A percentile compares a stretch with the other conserved stretches of the same genome.
Conservation (phyloP, 2,797 vertebrate species). For the Myotis pilosus region DNA sequence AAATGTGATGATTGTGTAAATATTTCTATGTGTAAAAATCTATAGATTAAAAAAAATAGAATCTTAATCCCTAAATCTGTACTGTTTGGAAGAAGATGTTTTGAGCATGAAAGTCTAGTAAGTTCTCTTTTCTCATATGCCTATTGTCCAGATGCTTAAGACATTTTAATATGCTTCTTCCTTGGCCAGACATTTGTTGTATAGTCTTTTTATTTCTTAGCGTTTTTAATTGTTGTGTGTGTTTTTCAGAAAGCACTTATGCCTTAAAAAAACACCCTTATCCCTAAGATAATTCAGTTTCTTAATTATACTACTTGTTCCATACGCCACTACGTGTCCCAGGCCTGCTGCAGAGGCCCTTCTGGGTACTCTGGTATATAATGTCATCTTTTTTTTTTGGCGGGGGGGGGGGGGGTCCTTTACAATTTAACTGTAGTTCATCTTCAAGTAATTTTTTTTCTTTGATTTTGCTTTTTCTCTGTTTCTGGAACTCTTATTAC, state of each 20-base stretch:
- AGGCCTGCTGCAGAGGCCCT: not conserved
- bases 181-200: not conserved
- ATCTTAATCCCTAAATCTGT: not conserved
- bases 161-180: not conserved
- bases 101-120: not conserved
- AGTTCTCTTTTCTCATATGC: not conserved
- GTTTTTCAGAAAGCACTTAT: not conserved
- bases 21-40: not conserved
- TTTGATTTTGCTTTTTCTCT: not conserved
- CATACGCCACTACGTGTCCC: not conserved
- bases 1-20: slow-evolving; percentile 9
- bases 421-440: not conserved
- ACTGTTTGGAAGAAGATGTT: not conserved
- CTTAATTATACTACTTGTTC: not conserved
- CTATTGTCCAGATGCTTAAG: not conserved
- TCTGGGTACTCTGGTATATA: not conserved
- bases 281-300: not conserved
- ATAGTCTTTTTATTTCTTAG: not conserved
- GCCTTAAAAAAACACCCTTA: not conserved
- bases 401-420: not conserved
- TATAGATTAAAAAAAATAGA: not conserved
- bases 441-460: not conserved
- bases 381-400: not conserved
- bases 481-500: not conserved
- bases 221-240: not conserved